phyloP scores from a whole-genome alignment of 2,888 invertebrate species.

The Diarsia dahlii region DNA sequence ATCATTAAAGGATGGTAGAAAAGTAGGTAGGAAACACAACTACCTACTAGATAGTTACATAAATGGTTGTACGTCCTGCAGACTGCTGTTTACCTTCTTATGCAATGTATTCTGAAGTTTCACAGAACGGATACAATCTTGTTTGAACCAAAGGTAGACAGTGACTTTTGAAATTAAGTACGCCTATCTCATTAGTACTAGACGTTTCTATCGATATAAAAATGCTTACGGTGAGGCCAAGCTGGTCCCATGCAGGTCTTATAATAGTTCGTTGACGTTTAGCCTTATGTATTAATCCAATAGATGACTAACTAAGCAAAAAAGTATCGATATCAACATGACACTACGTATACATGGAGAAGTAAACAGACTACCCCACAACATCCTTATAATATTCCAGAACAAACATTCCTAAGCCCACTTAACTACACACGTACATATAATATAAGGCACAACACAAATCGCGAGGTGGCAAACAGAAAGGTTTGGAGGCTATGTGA shows the following conservation, averaged over 20 bases:
- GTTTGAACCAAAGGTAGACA: too few relatives aligned
- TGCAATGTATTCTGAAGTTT: too few relatives aligned
- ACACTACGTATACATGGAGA: too few relatives aligned
- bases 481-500: constrained; percentile 79
- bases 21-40: background rate
- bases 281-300: too few relatives aligned
- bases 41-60: background rate
- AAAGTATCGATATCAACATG: constrained; percentile 1
- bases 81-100: background rate
- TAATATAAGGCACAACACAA: constrained; percentile 65
- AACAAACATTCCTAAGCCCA: constrained; percentile 53
- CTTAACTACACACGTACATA: constrained; percentile 60
- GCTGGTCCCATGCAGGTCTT: background rate
- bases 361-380: constrained; percentile 3
- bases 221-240: background rate
- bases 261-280: background rate
- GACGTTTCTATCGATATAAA: background rate
- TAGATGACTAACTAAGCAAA: background rate
- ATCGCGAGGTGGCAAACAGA: constrained; percentile 79
- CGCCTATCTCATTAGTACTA: too few relatives aligned
- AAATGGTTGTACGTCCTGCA: background rate
- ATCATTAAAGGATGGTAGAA: background rate
- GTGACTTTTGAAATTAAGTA: too few relatives aligned
- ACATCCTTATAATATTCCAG: constrained; percentile 47
- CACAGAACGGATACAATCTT: too few relatives aligned